Evolutionary conservation across 2,113 vertebrate genomes (phyloP), one percentile per base, ranked within the genome.

Genomic region (Nothoprocta pentlandii): DNA sequence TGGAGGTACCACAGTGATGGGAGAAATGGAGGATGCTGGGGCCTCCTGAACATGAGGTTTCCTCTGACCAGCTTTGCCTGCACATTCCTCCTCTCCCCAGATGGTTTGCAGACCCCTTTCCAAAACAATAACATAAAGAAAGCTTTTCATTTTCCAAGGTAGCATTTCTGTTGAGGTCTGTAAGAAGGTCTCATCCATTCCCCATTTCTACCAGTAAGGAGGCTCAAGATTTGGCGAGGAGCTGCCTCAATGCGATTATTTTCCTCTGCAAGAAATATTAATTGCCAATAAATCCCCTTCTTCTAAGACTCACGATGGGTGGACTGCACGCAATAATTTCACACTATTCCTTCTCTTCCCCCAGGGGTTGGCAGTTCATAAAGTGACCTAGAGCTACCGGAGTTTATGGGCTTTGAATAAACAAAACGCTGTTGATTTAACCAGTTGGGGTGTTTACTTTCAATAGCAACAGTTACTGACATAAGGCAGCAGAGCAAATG

Each of bases 331-430:
- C 39, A 84, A 41, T 88, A 96, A 85, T 80, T 92, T 94, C 94
- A 94, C 93, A 79, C 69, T 93, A 94, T 70, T 94, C 77, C 94
- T 91, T 91, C 86, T 90, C 91, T 96, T 94, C 95, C 97, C 95
- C 92, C 80, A 77, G 93, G 93, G 82, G 77, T 42, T 96, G 94
- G 89, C 97, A 96, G 93, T 59, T 97, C 95, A 96, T 96, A 97
- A 96, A 96, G 92, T 78, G 89, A 96, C 95, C 91, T 62, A 70
- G 92, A 96, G 97, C 96, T 96, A 97, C 95, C 83, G 90, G 92
- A 95, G 96, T 97, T 97, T 97, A 97, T 74, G 88, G 96, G 96
- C 94, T 95, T 88, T 97, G 96, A 97, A 96, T 95, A 97, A 93
- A 95, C 96, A 95, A 92, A 96, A 91, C 13, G 0, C 81, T 96